Base-by-base conservation (phyloP, 2,113 vertebrate species). In the Pyrgilauda ruficollis region DNA sequence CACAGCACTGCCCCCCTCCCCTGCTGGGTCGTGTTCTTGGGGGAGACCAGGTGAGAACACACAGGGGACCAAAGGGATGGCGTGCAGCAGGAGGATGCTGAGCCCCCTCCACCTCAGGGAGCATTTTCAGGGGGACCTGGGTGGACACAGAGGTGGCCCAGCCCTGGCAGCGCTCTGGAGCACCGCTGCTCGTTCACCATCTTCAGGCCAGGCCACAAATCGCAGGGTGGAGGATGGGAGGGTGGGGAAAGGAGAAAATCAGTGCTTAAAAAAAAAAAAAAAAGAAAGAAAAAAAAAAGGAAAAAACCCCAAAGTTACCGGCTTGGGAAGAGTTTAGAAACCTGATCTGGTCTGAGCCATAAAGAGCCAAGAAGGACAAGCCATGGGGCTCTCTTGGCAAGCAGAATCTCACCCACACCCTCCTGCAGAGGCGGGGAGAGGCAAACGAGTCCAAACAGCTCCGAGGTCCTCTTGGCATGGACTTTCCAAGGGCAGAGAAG, bases 131-230 rank as follows among this genome's bases (percentile, higher is more conserved):
- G 47, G 58, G 20, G 6, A 76, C 7, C n/a, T 18, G 46, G 27
- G 46, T 4, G 31, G 73, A 35, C 52, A n/a, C 27, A 24, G 83
- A 56, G 86, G 56, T 9, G 5, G 19, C 41, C 53, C n/a, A 58
- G 44, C 59, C 49, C 56, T 4, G 9, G 50, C 52, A 7, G 47
- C 1, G 10, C 72, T 88, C 41, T 1, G 9, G 52, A 93, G 87
- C 76, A 68, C 76, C 0, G 53, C 91, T 91, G 84, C 83, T 95
- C 1, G 22, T 88, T 94, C 92, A 83, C 90, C 94, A 93, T 94
- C 90, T 94, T 96, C 94, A 96, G 94, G 94, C 87, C 87, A 95
- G 96, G 94, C 74, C 94, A 91, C 92, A 96, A 52, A 94, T 93
- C 52, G 15, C 87, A 94, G 94, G 78, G 67, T 72, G 92, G 94